These are phyloP conservation scores for Druon quercuslanigerum DNA, from an alignment of 1,140 invertebrate species.

Conservation along the genomic window DNA sequence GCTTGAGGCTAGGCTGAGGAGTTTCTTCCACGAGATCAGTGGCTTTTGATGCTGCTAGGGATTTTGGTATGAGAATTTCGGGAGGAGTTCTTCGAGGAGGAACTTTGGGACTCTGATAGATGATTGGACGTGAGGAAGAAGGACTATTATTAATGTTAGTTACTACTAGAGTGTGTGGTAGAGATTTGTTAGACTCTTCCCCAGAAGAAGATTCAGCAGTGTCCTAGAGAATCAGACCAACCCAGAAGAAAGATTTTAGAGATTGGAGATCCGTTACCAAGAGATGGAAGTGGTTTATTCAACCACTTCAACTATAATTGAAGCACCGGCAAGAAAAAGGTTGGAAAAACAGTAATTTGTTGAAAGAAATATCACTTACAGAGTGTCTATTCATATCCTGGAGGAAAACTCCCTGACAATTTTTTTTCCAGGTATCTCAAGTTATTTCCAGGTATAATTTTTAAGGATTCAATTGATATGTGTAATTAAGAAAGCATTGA, in stretches of 20 bases:
- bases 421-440: no score
- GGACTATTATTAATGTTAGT: slow-evolving; percentile 63
- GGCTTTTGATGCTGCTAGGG: slow-evolving; percentile 33
- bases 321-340: not conserved
- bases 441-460: no score
- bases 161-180: slow-evolving; percentile 59
- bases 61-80: slow-evolving; percentile 52
- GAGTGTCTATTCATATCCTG: no score
- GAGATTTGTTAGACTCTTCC: slow-evolving; percentile 65
- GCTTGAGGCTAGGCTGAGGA: slow-evolving; percentile 27
- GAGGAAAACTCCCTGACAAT: no score
- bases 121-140: slow-evolving; percentile 58
- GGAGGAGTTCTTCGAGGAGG: slow-evolving; percentile 64
- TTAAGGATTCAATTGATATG: no score
- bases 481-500: no score
- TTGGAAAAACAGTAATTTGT: not conserved
- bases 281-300: not conserved
- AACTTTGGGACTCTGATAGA: slow-evolving; percentile 68
- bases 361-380: not conserved
- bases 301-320: not conserved
- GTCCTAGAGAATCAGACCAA: slow-evolving; percentile 69
- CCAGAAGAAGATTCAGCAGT: slow-evolving; percentile 68
- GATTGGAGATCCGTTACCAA: slow-evolving; percentile 46
- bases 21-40: not conserved
- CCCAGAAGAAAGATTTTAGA: not conserved